Evolutionary conservation across 2,888 invertebrate genomes (phyloP).

Genomic region (Aporophyla nigra): DNA sequence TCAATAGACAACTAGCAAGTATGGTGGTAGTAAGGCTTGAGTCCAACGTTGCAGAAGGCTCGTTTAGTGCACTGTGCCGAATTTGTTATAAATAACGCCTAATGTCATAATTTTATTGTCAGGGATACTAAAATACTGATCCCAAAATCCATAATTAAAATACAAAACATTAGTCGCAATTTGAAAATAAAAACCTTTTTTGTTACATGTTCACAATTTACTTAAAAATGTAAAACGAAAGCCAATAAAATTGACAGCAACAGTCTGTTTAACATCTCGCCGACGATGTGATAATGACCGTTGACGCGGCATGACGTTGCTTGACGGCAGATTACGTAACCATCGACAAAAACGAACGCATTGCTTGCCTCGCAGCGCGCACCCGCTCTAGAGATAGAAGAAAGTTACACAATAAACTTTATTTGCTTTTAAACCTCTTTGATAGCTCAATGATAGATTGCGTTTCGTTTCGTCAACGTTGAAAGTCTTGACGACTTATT

Average conservation of each 20-base stretch:
- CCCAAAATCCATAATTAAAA: not conserved
- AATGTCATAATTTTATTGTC: not conserved
- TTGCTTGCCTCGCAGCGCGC: slow-evolving; percentile 17
- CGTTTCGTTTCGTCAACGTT: slow-evolving; percentile 41
- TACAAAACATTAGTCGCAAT: not conserved
- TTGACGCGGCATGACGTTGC: slow-evolving; percentile 74
- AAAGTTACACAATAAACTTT: slow-evolving; percentile 65
- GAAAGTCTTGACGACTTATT: slow-evolving; percentile 50
- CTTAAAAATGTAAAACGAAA: slow-evolving; percentile 63
- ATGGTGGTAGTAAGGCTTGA: not conserved
- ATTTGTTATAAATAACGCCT: not conserved
- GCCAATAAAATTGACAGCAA: slow-evolving; percentile 64
- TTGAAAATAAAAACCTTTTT: slow-evolving; percentile 4
- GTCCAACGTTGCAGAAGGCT: no score
- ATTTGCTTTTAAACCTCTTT: slow-evolving; percentile 61
- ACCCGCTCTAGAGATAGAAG: slow-evolving; percentile 48
- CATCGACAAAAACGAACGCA: slow-evolving; percentile 57
- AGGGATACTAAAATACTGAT: not conserved
- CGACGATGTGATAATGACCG: slow-evolving; percentile 80
- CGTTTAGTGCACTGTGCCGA: not conserved
- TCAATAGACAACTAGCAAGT: not conserved
- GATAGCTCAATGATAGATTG: slow-evolving; percentile 63
- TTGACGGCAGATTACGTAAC: slow-evolving; percentile 70
- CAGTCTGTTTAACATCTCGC: slow-evolving; percentile 63
- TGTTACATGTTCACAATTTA: slow-evolving; percentile 19